Conservation (phyloP, 23 tunicate species). For the Halocynthia aurantium region DNA sequence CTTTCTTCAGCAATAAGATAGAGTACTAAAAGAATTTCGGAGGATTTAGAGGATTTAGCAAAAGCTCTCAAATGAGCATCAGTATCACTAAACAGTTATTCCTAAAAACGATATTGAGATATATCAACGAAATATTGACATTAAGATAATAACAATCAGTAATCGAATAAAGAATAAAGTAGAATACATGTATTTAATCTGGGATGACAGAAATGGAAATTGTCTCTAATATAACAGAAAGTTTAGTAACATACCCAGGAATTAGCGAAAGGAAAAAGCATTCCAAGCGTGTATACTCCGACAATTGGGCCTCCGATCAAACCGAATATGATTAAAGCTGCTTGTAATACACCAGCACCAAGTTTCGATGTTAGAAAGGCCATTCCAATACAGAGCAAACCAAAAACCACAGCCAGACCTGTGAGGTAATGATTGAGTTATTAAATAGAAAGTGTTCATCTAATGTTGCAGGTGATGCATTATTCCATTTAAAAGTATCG, state of each 20-base stretch:
- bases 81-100: too few relatives aligned
- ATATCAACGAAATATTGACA: too few relatives aligned
- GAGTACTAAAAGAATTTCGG: too few relatives aligned
- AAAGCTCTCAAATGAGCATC: too few relatives aligned
- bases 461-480: background rate
- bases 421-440: background rate
- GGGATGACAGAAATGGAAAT: too few relatives aligned
- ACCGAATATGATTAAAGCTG: constrained; percentile 73
- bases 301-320: constrained; percentile 82
- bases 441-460: too few relatives aligned
- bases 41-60: too few relatives aligned
- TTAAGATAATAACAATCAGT: too few relatives aligned
- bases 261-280: constrained; percentile 72
- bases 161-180: too few relatives aligned
- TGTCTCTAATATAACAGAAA: background rate
- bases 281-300: constrained; percentile 66
- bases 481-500: background rate
- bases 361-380: constrained; percentile 72
- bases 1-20: too few relatives aligned
- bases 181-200: too few relatives aligned
- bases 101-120: too few relatives aligned
- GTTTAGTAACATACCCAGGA: constrained; percentile 45
- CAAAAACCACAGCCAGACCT: constrained; percentile 67
- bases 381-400: constrained; percentile 72
- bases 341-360: constrained; percentile 73